Percentiles rank a stretch among this genome's conserved stretches.
Evolutionary conservation across 2,797 vertebrate species (phyloP).

Genomic region (Sebastes kiyomatsui): DNA sequence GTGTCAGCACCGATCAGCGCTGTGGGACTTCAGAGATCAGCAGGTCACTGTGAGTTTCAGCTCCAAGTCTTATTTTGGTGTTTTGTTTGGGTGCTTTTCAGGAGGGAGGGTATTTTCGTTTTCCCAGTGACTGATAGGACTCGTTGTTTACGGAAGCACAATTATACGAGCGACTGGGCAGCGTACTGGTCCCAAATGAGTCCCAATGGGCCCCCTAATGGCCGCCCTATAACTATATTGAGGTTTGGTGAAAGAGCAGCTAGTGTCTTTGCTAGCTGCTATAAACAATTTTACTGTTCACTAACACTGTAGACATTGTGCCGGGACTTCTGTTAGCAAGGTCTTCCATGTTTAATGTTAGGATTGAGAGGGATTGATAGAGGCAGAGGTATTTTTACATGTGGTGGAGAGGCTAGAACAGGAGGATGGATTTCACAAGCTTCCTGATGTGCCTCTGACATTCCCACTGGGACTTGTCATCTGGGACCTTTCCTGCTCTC

Average conservation of each 20-base stretch:
- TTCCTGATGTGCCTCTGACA: constrained; percentile 65
- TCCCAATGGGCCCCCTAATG: constrained; percentile 46
- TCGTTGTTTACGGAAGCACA: constrained; percentile 71
- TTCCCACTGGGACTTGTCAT: constrained; percentile 72
- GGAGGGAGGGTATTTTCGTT: constrained; percentile 56
- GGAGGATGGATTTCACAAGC: constrained; percentile 68
- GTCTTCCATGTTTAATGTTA: constrained; percentile 20
- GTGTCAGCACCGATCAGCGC: constrained; percentile 26
- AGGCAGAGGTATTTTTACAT: constrained; percentile 56
- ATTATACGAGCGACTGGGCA: constrained; percentile 64
- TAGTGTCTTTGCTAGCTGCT: constrained; percentile 36
- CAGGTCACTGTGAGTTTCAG: constrained; percentile 48
- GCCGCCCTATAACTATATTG: constrained; percentile 21
- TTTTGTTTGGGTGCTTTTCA: constrained; percentile 67
- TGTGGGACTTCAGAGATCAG: constrained; percentile 43
- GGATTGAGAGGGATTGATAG: constrained; percentile 23
- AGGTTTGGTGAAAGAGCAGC: constrained; percentile 29
- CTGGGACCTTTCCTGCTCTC: constrained; percentile 45
- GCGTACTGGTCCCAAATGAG: constrained; percentile 49
- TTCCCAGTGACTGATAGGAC: constrained; percentile 61
- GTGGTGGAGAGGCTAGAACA: constrained; percentile 27
- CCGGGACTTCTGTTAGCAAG: constrained; percentile 23
- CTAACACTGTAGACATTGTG: constrained; percentile 44
- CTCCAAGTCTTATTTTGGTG: constrained; percentile 57
- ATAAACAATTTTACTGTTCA: constrained; percentile 58